These are phyloP conservation scores for Hypselothyrea guttata DNA, from an alignment of 2,888 invertebrate species.

Conservation along the genomic window DNA sequence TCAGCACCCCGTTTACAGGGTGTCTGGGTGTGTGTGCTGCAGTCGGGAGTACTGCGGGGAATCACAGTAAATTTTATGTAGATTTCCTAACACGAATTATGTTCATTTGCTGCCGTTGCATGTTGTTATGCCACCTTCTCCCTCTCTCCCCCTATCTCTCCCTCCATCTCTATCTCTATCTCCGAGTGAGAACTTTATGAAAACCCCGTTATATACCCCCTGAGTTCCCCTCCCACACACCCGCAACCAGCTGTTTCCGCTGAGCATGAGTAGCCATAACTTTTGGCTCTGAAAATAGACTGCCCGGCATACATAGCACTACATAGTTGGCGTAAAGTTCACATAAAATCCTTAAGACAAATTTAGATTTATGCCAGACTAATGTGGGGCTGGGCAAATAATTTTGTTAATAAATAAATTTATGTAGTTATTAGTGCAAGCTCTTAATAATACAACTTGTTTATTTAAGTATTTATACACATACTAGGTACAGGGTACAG, in stretches of 20 bases:
- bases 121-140: constrained; percentile 47
- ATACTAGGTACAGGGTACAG: neutral
- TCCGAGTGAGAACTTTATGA: constrained; percentile 68
- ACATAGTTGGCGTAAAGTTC: constrained; percentile 19
- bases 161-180: too few relatives aligned
- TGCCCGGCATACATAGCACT: constrained; percentile 12
- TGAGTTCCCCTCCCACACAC: neutral
- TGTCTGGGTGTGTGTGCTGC: constrained; percentile 2
- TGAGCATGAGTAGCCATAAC: constrained; percentile 33
- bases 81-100: constrained; percentile 81
- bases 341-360: constrained; percentile 12
- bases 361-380: constrained; percentile 23
- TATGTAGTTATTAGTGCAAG: too few relatives aligned
- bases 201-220: constrained; percentile 47
- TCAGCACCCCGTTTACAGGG: constrained; percentile 65
- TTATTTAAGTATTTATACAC: neutral
- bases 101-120: constrained; percentile 73
- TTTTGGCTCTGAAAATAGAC: constrained; percentile 20
- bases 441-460: too few relatives aligned
- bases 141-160: neutral
- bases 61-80: constrained; percentile 79
- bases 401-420: too few relatives aligned
- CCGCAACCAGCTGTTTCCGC: constrained; percentile 30
- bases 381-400: constrained; percentile 10
- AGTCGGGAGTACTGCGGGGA: constrained; percentile 23